Conservation (phyloP, 2,113 vertebrate genomes). For the Hydrochoerus hydrochaeris region DNA sequence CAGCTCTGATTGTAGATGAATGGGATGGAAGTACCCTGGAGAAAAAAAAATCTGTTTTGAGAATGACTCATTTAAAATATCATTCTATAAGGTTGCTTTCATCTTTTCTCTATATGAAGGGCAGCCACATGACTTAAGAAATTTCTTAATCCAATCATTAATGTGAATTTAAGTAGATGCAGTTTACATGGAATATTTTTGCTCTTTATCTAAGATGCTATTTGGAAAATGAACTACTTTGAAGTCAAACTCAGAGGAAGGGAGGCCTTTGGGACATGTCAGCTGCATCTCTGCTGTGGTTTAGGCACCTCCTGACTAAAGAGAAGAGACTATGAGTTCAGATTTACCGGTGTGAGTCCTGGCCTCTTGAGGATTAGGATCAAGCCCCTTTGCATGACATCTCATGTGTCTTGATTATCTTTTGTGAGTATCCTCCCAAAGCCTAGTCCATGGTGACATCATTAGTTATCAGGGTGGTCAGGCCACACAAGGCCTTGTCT, state of each 20-base stretch:
- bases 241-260: background rate
- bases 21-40: background rate
- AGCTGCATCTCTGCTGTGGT: background rate
- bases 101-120: background rate
- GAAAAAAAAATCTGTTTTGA: background rate
- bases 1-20: constrained; percentile 30
- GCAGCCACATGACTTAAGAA: background rate
- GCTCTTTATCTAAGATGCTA: constrained; percentile 26
- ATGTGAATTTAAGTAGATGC: background rate
- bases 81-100: background rate
- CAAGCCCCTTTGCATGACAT: background rate
- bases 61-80: background rate
- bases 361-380: background rate
- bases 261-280: background rate
- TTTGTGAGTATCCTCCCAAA: background rate
- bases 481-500: background rate
- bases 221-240: constrained; percentile 8
- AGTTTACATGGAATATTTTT: background rate
- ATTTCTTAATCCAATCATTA: background rate
- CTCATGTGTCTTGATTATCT: background rate
- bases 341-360: background rate
- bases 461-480: background rate
- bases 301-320: background rate
- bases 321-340: background rate
- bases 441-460: background rate